Conservation (phyloP, 2,797 vertebrate genomes). For the Chrysocyon brachyurus region DNA sequence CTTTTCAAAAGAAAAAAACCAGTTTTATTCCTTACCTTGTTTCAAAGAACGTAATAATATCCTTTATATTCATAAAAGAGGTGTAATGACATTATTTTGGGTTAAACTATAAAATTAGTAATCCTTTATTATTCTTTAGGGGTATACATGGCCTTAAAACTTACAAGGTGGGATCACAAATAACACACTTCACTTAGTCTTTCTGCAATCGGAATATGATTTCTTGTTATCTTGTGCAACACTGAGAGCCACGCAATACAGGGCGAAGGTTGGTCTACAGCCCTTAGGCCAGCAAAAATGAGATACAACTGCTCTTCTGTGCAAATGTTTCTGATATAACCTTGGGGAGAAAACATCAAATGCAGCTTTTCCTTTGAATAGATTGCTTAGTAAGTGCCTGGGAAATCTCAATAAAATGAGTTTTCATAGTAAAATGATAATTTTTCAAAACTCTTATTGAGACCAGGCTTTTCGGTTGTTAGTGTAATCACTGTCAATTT, state of each 20-base stretch:
- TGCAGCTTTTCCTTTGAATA: neutral
- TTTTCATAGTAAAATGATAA: slow-evolving; percentile 27
- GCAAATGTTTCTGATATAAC: neutral
- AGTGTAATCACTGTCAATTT: neutral
- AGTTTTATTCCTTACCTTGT: slow-evolving; percentile 32
- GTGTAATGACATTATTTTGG: neutral
- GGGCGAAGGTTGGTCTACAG: slow-evolving; percentile 58
- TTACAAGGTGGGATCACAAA: neutral
- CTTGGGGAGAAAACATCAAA: neutral
- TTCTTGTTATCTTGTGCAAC: slow-evolving; percentile 73
- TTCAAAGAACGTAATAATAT: slow-evolving; percentile 12
- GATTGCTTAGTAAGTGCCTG: slow-evolving; percentile 16
- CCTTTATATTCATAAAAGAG: slow-evolving; percentile 47
- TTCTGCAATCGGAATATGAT: slow-evolving; percentile 57
- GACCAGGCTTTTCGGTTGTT: neutral
- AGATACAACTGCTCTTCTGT: neutral
- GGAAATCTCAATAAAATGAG: neutral
- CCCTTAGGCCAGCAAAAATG: slow-evolving; percentile 56
- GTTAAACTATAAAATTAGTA: slow-evolving; percentile 33
- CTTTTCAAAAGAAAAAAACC: slow-evolving; percentile 49
- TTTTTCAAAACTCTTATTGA: neutral
- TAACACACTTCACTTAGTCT: neutral
- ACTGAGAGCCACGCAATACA: neutral
- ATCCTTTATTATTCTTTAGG: slow-evolving; percentile 38
- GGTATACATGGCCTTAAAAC: neutral